phyloP scores from a whole-genome alignment of 2,113 vertebrate species.

The Notechis scutatus region DNA sequence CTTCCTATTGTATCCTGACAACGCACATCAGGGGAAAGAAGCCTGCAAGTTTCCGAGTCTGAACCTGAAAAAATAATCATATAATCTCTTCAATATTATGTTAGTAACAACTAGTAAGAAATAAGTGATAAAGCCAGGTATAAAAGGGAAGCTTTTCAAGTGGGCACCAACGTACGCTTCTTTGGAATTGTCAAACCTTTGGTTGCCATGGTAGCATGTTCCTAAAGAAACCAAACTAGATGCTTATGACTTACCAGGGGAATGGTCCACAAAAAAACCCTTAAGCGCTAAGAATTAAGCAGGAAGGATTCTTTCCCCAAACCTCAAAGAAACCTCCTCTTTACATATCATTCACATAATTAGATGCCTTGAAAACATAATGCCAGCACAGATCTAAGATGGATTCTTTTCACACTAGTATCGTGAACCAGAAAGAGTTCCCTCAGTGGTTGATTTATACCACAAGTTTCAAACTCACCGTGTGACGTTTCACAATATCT shows the following conservation, averaged over 20 bases:
- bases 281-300: conserved; percentile 52
- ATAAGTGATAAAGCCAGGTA: background rate
- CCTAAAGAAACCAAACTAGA: conserved; percentile 67
- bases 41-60: background rate
- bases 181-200: conserved; percentile 44
- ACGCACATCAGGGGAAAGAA: background rate
- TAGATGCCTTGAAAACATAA: background rate
- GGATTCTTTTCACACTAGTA: background rate
- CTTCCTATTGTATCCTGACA: background rate
- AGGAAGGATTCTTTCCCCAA: conserved; percentile 26
- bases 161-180: conserved; percentile 27
- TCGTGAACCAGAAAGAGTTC: background rate
- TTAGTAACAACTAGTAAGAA: background rate
- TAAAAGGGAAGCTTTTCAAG: conserved; percentile 1
- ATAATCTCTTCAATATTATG: background rate
- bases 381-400: background rate
- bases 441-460: background rate
- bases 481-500: no score
- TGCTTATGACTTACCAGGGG: conserved; percentile 49
- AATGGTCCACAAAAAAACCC: conserved; percentile 50
- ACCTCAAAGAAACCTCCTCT: conserved; percentile 32
- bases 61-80: background rate
- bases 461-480: no score
- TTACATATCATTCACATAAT: conserved; percentile 25
- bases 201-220: conserved; percentile 68